Percentiles rank a stretch among this genome's conserved stretches.
Conservation (phyloP, 1,140 invertebrate species). For the Geopemphigus sp. region DNA sequence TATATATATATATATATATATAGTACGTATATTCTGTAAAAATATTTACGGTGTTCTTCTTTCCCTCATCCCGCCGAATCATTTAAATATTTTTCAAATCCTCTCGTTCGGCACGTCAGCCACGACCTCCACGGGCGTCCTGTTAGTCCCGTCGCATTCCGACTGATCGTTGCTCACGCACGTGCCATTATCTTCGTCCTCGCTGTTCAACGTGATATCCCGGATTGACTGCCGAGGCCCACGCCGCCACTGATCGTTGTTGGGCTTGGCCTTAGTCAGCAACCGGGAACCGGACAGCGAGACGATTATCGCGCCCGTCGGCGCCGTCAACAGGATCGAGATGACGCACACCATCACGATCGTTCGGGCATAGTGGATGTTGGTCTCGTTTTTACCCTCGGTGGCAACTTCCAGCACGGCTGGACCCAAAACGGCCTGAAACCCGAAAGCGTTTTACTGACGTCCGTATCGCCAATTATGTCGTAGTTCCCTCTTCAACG, state of each 20-base stretch:
- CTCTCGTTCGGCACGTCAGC: not conserved
- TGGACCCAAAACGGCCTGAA: constrained; percentile 77
- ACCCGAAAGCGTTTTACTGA: constrained; percentile 23
- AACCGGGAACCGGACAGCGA: constrained; percentile 74
- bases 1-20: no score
- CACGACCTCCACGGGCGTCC: not conserved
- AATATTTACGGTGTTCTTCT: not conserved
- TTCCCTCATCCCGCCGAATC: not conserved
- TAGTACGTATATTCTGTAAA: not conserved
- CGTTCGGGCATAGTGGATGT: constrained; percentile 61
- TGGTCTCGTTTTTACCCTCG: constrained; percentile 52
- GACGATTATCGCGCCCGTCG: constrained; percentile 85
- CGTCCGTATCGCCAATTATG: no score
- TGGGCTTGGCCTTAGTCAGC: constrained; percentile 62
- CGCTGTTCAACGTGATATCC: constrained; percentile 78
- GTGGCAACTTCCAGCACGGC: constrained; percentile 69
- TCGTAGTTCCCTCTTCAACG: no score
- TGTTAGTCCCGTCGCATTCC: not conserved
- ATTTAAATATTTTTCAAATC: not conserved
- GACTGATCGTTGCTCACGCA: constrained; percentile 54
- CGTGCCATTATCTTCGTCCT: constrained; percentile 61
- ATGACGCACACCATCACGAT: constrained; percentile 75
- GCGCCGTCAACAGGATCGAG: constrained; percentile 89
- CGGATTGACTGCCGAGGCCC: constrained; percentile 74
- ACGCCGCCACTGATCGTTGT: constrained; percentile 65